These are phyloP conservation scores for Pteronura brasiliensis DNA, from an alignment of 2,113 vertebrate species.

Conservation along the genomic window DNA sequence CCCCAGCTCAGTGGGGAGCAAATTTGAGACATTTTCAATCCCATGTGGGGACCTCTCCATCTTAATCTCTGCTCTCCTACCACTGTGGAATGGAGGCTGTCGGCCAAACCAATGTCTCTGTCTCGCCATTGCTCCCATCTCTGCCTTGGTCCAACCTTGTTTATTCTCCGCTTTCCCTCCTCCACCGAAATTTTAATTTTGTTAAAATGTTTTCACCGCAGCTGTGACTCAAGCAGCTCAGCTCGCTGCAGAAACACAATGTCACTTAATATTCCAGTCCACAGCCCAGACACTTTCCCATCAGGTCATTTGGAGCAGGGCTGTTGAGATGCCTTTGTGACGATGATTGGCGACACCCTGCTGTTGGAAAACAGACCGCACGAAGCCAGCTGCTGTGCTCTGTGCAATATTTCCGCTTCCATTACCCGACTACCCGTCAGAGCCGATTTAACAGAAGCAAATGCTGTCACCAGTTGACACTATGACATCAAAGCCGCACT, in stretches of 20 bases:
- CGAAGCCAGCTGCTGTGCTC: not conserved
- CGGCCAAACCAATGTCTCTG: not conserved
- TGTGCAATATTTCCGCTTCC: not conserved
- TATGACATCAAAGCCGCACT: not conserved
- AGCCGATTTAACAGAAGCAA: not conserved
- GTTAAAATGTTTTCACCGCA: slow-evolving; percentile 67
- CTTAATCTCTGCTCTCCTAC: not conserved
- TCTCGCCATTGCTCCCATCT: not conserved
- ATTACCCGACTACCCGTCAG: not conserved
- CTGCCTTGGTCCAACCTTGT: not conserved
- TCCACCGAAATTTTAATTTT: slow-evolving; percentile 68
- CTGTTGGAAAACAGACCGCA: slow-evolving; percentile 10
- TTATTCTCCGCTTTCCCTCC: slow-evolving; percentile 30
- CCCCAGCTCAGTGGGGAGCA: not conserved
- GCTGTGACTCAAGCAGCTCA: slow-evolving; percentile 62
- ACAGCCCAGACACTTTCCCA: slow-evolving; percentile 39
- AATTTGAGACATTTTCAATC: slow-evolving; percentile 44
- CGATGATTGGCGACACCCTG: slow-evolving; percentile 68
- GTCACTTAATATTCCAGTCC: slow-evolving; percentile 68
- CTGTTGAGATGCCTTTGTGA: slow-evolving; percentile 68
- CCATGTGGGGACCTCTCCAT: not conserved
- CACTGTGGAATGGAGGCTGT: not conserved
- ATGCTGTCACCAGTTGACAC: not conserved
- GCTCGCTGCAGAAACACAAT: slow-evolving; percentile 58
- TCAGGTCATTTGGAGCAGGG: slow-evolving; percentile 61